Conservation (phyloP, 2,113 vertebrate genomes). For the Uropsilus gracilis region DNA sequence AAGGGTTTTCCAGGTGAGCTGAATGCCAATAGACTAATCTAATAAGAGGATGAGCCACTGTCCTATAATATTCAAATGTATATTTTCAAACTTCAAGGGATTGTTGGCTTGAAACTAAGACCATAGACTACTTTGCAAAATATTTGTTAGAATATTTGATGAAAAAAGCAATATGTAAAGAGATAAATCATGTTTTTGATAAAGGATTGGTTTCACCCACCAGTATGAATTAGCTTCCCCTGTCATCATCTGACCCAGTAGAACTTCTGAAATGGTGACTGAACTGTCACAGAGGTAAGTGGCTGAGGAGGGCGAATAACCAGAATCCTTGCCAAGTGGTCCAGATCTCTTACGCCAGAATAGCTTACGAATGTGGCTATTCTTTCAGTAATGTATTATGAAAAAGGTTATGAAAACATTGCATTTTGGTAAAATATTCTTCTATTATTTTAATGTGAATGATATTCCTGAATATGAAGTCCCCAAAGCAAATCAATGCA, state of each 20-base stretch:
- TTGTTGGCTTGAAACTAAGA: neutral
- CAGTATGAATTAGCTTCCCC: neutral
- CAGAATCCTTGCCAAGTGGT: neutral
- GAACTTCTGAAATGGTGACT: neutral
- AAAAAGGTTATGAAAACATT: neutral
- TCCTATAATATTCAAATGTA: neutral
- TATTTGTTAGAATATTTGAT: neutral
- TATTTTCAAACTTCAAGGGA: slow-evolving; percentile 14
- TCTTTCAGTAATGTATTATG: neutral
- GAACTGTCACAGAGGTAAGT: neutral
- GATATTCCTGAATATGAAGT: slow-evolving; percentile 10
- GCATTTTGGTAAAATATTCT: neutral
- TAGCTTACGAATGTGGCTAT: neutral
- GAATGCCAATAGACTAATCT: neutral
- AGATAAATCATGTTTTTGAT: neutral
- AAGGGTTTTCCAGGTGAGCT: neutral
- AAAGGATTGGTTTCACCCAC: neutral
- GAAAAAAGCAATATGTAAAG: neutral
- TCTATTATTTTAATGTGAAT: slow-evolving; percentile 43
- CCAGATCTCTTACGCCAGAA: neutral
- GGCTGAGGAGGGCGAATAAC: neutral
- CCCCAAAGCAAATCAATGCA: neutral
- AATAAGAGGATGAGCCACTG: neutral
- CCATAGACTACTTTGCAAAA: neutral
- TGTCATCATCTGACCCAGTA: neutral